Evolutionary conservation across 2,797 vertebrate species (phyloP), one percentile per base, ranked within the genome.

Genomic region (Eleutherodactylus coqui): DNA sequence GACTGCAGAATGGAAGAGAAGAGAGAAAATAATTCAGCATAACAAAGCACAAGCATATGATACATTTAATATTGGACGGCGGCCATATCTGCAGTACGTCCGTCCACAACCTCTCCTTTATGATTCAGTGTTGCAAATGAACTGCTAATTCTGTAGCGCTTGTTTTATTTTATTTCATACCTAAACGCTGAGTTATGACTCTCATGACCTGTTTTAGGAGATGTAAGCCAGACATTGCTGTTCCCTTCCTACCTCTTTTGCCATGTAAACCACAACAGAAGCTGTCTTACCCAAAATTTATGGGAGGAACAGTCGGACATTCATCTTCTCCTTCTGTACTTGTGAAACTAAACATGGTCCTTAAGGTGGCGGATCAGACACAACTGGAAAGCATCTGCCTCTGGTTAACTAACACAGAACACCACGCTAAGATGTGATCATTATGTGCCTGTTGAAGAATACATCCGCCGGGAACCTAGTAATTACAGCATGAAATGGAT

Each of bases 151-250:
- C 80, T 38, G n/a, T 72, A 70, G 41, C 47, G 64, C 36, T 70
- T 19, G 73, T 17, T 58, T 72, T 73, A 82, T 51, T 75, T 62
- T 17, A 43, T 69, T 76, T 82, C 72, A 55, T 76, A 62, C 21
- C 69, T 67, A 55, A n/a, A 53, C 79, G 47, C 36, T 86, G 73
- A 82, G 38, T 36, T 82, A 69, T 11, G 17, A 45, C 34, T 67
- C 79, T 55, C 60, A 62, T 53, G 32, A 49, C 85, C 36, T 34
- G 79, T 86, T 72, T 32, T n/a, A 24, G 79, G 32, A 76, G 85
- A 86, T 38, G 10, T 27, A 76, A 84, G 17, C 82, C 86, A 87
- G 86, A 80, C 67, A 17, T 51, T 11, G 32, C 6, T 43, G 43
- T 34, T 29, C 34, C 45, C 29, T 79, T 73, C 58, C 49, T 62